Evolutionary conservation across 2,797 vertebrate species (phyloP), one percentile per base, ranked within the genome.

Genomic region (Parauchenoglanis punctatus): DNA sequence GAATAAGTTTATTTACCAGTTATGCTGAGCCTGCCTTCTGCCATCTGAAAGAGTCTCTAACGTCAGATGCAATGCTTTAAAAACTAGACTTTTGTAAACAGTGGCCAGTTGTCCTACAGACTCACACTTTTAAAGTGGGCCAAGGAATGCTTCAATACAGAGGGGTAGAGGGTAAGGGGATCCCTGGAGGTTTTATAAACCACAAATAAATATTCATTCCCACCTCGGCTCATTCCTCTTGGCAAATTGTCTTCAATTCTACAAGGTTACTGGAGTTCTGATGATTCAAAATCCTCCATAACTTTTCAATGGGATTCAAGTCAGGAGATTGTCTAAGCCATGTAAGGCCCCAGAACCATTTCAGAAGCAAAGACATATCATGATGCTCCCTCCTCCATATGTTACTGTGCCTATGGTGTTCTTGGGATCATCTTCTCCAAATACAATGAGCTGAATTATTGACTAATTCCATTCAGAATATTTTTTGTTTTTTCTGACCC

Each of bases 1-100:
- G 67, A 87, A 65, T 87, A 46, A 80, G 31, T 81, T 86, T 81
- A 59, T 25, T 72, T 78, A 52, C 20, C 73, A 75, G 28, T 28
- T 17, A 77, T 18, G 6, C n/a, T 31, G n/a, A 54, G 15, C 25
- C 5, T 56, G 73, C 23, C 13, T 54, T 77, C 25, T 54, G n/a
- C 15, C n/a, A n/a, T 54, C 49, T 31, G 75, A 77, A 54, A 2
- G 6, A 54, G 49, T 17, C 75, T 4, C 13, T 28, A 77, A 49
- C 23, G 4, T 49, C 44, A 75, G 40, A 46, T 20, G 40, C 7
- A 7, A 2, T 40, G 35, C 17, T 44, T 72, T 72, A 40, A 75
- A 46, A 23, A 73, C 20, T 46, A 46, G 3, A 75, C 2, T 54
- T 77, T 7, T 6, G 7, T 77, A 28, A n/a, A 54, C 25, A 28